These are phyloP conservation scores for Coelopa pilipes DNA, from an alignment of 2,888 invertebrate genomes.

Conservation along the genomic window DNA sequence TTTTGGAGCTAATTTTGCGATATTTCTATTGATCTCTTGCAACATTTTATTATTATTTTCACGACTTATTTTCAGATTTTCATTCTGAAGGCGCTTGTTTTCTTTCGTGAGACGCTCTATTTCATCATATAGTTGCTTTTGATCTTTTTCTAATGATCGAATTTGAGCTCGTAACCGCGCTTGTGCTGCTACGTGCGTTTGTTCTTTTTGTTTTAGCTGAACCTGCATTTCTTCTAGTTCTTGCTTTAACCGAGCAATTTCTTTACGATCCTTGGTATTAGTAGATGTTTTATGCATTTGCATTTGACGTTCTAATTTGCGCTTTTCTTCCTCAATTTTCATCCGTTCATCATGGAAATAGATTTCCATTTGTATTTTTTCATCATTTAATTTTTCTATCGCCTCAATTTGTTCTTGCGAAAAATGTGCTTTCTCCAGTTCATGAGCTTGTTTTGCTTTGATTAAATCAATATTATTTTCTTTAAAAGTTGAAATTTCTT, in stretches of 20 bases:
- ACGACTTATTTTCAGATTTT: constrained; percentile 70
- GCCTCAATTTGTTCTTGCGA: constrained; percentile 72
- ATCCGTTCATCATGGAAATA: constrained; percentile 77
- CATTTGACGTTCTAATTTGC: constrained; percentile 74
- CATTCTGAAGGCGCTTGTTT: constrained; percentile 73
- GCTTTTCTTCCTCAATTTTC: constrained; percentile 75
- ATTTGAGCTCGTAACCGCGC: constrained; percentile 80
- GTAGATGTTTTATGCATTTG: constrained; percentile 75
- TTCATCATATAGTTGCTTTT: constrained; percentile 73
- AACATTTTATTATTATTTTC: constrained; percentile 79
- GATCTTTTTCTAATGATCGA: constrained; percentile 78
- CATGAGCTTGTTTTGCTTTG: constrained; percentile 72
- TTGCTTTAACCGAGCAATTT: constrained; percentile 73
- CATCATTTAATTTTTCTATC: constrained; percentile 74
- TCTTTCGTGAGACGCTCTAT: constrained; percentile 76
- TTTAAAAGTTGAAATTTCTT: constrained; percentile 71
- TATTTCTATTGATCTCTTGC: constrained; percentile 78
- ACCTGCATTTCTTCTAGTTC: constrained; percentile 75
- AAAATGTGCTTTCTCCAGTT: constrained; percentile 72
- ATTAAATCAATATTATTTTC: constrained; percentile 69
- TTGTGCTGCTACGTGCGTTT: constrained; percentile 76
- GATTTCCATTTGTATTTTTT: constrained; percentile 74
- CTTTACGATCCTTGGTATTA: constrained; percentile 77
- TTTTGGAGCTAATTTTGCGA: constrained; percentile 67
- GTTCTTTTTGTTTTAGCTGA: constrained; percentile 78